Evolutionary conservation across 1,140 invertebrate genomes (phyloP).

Genomic region (Catajapyx aquilonaris): DNA sequence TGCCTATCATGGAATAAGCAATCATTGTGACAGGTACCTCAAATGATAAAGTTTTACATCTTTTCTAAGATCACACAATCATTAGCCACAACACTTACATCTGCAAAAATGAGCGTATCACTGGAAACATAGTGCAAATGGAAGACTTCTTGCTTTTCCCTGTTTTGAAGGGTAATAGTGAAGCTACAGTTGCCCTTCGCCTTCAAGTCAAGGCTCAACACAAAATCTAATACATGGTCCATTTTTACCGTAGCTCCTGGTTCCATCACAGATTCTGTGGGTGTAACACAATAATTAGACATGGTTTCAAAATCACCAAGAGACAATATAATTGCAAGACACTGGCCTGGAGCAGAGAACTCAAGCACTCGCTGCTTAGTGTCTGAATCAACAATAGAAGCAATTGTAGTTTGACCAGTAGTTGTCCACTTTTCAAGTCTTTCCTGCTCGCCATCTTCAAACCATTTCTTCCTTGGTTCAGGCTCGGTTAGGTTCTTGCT

Average conservation of each 20-base stretch:
- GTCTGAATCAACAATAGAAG: slow-evolving; percentile 32
- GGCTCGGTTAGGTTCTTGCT: slow-evolving; percentile 78
- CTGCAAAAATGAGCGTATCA: slow-evolving; percentile 42
- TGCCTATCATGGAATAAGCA: too few species aligned
- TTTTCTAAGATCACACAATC: too few species aligned
- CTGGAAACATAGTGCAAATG: slow-evolving; percentile 64
- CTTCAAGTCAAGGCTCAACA: slow-evolving; percentile 48
- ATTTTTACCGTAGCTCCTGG: slow-evolving; percentile 45
- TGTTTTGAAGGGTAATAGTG: slow-evolving; percentile 50
- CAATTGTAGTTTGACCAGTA: slow-evolving; percentile 19
- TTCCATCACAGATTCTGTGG: slow-evolving; percentile 28
- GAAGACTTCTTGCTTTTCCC: slow-evolving; percentile 51
- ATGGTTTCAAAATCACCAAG: neutral
- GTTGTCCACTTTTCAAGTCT: too few species aligned
- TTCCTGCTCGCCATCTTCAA: slow-evolving; percentile 51
- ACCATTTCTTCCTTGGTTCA: slow-evolving; percentile 35
- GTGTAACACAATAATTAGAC: slow-evolving; percentile 7
- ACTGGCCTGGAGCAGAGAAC: slow-evolving; percentile 38
- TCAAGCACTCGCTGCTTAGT: slow-evolving; percentile 35
- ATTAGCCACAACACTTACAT: too few species aligned
- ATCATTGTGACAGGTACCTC: too few species aligned
- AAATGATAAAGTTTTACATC: too few species aligned
- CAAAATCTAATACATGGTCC: slow-evolving; percentile 50
- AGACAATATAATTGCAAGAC: neutral
- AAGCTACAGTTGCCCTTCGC: slow-evolving; percentile 55